These are phyloP conservation scores for Ciconia nigra DNA, from an alignment of 2,797 vertebrate species.

Conservation along the genomic window DNA sequence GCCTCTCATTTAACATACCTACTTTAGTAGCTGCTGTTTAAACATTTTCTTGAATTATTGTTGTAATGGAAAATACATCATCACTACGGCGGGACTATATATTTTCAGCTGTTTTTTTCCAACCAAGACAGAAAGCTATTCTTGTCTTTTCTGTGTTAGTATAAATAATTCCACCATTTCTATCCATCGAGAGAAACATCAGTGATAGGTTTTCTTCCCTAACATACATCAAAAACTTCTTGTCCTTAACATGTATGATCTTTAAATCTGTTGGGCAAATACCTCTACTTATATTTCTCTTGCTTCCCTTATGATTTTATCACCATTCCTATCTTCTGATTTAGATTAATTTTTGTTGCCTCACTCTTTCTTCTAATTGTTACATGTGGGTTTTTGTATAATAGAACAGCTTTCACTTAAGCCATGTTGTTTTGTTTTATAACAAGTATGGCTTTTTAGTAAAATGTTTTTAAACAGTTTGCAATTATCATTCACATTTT, in stretches of 20 bases:
- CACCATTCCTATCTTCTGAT: constrained; percentile 10
- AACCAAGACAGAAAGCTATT: not conserved
- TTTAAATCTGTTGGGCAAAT: not conserved
- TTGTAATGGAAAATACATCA: constrained; percentile 43
- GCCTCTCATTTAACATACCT: constrained; percentile 13
- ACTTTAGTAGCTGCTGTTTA: constrained; percentile 5
- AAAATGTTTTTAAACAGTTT: constrained; percentile 37
- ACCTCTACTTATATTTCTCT: not conserved
- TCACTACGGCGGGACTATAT: not conserved
- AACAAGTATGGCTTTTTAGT: not conserved
- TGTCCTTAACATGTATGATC: not conserved
- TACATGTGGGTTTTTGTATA: not conserved
- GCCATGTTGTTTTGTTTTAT: constrained; percentile 5
- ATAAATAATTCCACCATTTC: not conserved
- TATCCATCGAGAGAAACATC: not conserved
- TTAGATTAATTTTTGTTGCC: constrained; percentile 7
- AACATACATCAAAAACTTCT: not conserved
- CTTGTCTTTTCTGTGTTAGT: not conserved
- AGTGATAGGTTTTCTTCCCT: not conserved
- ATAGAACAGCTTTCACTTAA: constrained; percentile 31
- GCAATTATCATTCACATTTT: constrained; percentile 49
- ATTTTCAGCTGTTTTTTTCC: constrained; percentile 2
- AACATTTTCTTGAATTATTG: constrained; percentile 39
- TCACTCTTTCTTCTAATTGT: not conserved
- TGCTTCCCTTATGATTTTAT: not conserved